Evolutionary conservation across 2,113 vertebrate species (phyloP).

Genomic region (Hipposideros armiger): DNA sequence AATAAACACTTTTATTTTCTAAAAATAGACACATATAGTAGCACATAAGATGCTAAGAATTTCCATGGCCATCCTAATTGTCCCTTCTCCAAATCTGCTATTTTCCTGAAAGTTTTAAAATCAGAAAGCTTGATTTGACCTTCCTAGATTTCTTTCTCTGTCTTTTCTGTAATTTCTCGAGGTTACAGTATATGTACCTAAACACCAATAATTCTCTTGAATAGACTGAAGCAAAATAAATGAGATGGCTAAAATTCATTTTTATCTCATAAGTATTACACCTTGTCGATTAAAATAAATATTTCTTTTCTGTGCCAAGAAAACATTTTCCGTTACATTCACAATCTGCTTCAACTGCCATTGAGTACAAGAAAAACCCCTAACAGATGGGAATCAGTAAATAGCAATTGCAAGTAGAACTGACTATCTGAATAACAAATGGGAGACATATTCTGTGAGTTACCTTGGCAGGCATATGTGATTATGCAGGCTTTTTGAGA

Average conservation of each 20-base stretch:
- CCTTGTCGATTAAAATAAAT: constrained; percentile 81
- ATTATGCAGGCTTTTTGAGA: not conserved
- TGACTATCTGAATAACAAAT: constrained; percentile 69
- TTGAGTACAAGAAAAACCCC: constrained; percentile 65
- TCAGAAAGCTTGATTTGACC: not conserved
- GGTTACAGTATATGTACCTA: not conserved
- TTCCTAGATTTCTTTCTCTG: not conserved
- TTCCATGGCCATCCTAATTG: not conserved
- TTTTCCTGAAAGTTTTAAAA: constrained; percentile 23
- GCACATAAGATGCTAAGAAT: not conserved
- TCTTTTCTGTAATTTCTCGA: constrained; percentile 26
- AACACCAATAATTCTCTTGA: constrained; percentile 15
- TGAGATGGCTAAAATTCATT: constrained; percentile 76
- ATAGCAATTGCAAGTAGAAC: constrained; percentile 54
- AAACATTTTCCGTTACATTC: constrained; percentile 71
- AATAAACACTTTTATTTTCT: constrained; percentile 51
- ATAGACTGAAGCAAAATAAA: constrained; percentile 72
- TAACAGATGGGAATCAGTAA: constrained; percentile 78
- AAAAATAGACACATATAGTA: constrained; percentile 49
- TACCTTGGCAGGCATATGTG: not conserved
- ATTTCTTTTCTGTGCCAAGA: constrained; percentile 68
- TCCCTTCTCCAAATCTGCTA: not conserved
- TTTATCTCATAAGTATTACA: constrained; percentile 77
- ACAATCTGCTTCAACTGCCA: constrained; percentile 76
- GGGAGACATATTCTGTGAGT: not conserved